Conservation (phyloP, 2,113 vertebrate species). For the Neogale vison region DNA sequence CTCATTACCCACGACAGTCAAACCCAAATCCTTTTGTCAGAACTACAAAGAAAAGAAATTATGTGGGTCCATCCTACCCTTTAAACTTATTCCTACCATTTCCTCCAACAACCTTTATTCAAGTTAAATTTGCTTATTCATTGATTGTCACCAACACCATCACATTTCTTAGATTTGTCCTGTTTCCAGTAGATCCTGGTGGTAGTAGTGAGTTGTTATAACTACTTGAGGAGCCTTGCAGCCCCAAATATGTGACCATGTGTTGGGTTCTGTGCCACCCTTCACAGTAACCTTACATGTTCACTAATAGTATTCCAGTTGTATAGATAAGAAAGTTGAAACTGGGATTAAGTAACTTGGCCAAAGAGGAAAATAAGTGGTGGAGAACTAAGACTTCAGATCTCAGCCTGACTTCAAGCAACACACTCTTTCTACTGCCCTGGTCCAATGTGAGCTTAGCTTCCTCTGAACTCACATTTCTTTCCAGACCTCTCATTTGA, state of each 20-base stretch:
- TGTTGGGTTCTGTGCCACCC: background rate
- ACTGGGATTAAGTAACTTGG: background rate
- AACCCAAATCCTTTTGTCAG: background rate
- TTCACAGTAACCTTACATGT: background rate
- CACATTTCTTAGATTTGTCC: background rate
- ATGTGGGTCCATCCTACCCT: background rate
- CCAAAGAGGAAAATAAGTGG: background rate
- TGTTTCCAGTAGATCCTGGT: background rate
- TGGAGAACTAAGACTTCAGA: background rate
- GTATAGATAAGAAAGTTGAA: background rate
- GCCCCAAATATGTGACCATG: background rate
- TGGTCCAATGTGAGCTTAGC: background rate
- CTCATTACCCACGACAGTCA: background rate
- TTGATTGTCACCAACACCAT: background rate
- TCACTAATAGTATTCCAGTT: background rate
- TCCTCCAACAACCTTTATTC: background rate
- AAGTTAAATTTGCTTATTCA: background rate
- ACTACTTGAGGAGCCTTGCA: background rate
- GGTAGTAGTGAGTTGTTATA: background rate
- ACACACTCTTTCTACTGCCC: background rate
- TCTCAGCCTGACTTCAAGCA: background rate
- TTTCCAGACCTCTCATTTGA: background rate
- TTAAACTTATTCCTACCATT: background rate
- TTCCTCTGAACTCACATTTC: background rate
- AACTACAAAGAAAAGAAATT: slow-evolving; percentile 14